Evolutionary conservation across 2,888 invertebrate species (phyloP), one percentile per base, ranked within the genome.

Genomic region (Buathra laborator): DNA sequence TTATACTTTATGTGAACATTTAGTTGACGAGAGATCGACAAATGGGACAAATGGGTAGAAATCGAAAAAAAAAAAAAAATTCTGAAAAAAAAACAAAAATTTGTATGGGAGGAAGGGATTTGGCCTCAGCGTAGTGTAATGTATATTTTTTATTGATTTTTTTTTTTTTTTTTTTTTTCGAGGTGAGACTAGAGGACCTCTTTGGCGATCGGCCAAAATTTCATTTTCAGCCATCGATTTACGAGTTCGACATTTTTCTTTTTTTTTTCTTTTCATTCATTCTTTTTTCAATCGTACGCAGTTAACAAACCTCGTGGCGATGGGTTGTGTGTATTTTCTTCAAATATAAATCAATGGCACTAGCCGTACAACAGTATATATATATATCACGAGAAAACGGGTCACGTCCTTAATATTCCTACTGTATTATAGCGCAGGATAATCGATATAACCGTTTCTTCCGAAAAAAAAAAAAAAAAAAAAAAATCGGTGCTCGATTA

Each of bases 101-200:
- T 7, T 59, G 9, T 14, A 48, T 29, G 10, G 59, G 56, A 32
- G 46, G 53, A 62, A 46, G 66, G 62, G 62, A 74, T 67, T 70
- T 72, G 71, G 62, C 59, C 71, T 68, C 64, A 59, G 70, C 53
- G 44, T 81, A 16, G 56, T 71, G 76, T 81, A 79, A 66, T 51
- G 24, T 32, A n/a, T 70, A 43, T 62, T 62, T 76, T 37, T 56
- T 74, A 59, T 71, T 48, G 70, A 72, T 72, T 46, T 78, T 59
- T 9, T 29, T 83, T 80, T 88, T 19, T 86, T 87, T 87, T 87
- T 87, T 88, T 84, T 88, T 87, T 87, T 89, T 89, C 88, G 89
- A 89, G 87, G 87, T 90, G 89, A 90, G 93, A 93, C 93, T 93
- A 92, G 93, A 93, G 92, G 91, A 91, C 91, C 92, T 93, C 93